phyloP scores from a whole-genome alignment of 2,888 invertebrate genomes.

The Apamea anceps region DNA sequence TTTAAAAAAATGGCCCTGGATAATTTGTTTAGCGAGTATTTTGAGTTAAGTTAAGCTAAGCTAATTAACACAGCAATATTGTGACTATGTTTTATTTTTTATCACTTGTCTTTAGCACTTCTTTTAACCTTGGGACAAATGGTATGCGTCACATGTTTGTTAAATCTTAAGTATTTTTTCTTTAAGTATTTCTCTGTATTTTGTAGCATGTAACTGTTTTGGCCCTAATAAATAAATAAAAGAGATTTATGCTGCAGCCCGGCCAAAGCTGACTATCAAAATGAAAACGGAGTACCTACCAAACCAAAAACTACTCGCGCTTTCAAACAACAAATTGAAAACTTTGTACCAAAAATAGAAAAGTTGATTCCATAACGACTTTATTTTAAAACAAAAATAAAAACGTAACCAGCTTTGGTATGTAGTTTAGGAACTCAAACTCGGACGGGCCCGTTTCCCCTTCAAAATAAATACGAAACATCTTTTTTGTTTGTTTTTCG shows the following conservation, averaged over 20 bases:
- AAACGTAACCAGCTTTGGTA: constrained; percentile 42
- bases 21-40: no score
- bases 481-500: constrained; percentile 42
- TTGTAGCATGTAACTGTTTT: no score
- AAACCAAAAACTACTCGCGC: not conserved
- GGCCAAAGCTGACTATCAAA: not conserved
- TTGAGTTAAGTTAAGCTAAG: no score
- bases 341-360: constrained; percentile 30
- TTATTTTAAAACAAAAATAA: constrained; percentile 46
- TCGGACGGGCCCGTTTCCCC: constrained; percentile 19
- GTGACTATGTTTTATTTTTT: no score
- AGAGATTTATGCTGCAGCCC: not conserved
- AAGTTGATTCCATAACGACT: constrained; percentile 36
- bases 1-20: no score
- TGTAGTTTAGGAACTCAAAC: constrained; percentile 56
- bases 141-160: no score
- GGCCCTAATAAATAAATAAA: no score
- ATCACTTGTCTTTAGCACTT: no score
- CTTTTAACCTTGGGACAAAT: no score
- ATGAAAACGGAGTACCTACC: not conserved
- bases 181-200: no score
- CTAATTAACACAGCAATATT: no score
- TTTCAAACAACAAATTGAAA: constrained; percentile 27
- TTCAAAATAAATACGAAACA: constrained; percentile 44
- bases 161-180: no score